These are phyloP conservation scores for Cirrhinus mrigala DNA, from an alignment of 2,797 vertebrate genomes.

Conservation along the genomic window DNA sequence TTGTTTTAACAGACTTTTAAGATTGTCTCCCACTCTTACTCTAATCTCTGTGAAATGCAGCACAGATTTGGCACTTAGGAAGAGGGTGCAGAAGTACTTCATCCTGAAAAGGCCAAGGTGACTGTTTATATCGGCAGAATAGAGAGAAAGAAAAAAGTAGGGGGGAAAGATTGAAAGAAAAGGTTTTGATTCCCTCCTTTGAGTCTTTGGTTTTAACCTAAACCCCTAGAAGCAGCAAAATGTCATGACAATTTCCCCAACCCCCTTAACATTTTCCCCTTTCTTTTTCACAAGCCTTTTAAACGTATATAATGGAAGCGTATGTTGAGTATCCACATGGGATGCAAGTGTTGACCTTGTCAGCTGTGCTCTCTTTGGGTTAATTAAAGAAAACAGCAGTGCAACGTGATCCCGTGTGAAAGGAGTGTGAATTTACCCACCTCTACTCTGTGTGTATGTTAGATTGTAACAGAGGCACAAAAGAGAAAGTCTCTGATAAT, in stretches of 20 bases:
- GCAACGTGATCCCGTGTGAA: slow-evolving; percentile 81
- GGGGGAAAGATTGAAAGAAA: slow-evolving; percentile 13
- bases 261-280: slow-evolving; percentile 51
- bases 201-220: slow-evolving; percentile 68
- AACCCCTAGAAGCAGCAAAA: slow-evolving; percentile 67
- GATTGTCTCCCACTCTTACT: background rate
- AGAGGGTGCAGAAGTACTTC: slow-evolving; percentile 22
- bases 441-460: slow-evolving; percentile 23
- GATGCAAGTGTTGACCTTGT: slow-evolving; percentile 79
- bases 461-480: slow-evolving; percentile 1
- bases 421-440: slow-evolving; percentile 66
- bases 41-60: slow-evolving; percentile 25
- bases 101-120: slow-evolving; percentile 69
- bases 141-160: slow-evolving; percentile 30
- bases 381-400: slow-evolving; percentile 86
- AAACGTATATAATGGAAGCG: slow-evolving; percentile 72
- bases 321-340: slow-evolving; percentile 67
- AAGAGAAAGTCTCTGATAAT: slow-evolving; percentile 23
- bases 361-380: slow-evolving; percentile 83
- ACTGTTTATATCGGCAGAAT: slow-evolving; percentile 72
- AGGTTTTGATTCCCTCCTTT: slow-evolving; percentile 68
- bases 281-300: slow-evolving; percentile 41
- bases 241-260: slow-evolving; percentile 66
- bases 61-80: slow-evolving; percentile 2
- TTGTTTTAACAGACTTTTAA: background rate